These are phyloP conservation scores for Cephalopachus bancanus DNA, from an alignment of 2,797 vertebrate genomes.

Conservation along the genomic window DNA sequence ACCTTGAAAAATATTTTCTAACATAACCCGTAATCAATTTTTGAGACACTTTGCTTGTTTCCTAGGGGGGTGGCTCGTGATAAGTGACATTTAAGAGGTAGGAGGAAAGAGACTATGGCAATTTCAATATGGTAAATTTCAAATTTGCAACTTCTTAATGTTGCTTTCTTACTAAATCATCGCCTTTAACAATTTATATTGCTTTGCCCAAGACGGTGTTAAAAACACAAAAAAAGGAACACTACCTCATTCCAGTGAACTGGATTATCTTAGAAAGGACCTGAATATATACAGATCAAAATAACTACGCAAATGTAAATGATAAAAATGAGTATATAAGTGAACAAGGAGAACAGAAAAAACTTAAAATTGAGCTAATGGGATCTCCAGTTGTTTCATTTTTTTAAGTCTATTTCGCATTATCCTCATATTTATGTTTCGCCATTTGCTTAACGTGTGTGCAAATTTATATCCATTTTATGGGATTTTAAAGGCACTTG, in stretches of 20 bases:
- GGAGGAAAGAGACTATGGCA: not conserved
- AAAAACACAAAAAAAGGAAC: not conserved
- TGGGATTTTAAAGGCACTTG: not conserved
- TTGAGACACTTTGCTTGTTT: not conserved
- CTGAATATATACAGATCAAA: not conserved
- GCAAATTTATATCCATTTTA: not conserved
- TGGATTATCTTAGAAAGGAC: not conserved
- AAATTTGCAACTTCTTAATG: not conserved
- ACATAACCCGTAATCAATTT: not conserved
- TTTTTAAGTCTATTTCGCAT: not conserved
- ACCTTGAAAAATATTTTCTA: not conserved
- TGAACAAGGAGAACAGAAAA: not conserved
- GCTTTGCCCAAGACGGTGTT: not conserved
- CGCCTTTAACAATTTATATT: not conserved
- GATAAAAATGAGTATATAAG: not conserved
- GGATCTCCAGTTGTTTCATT: not conserved
- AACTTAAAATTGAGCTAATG: not conserved
- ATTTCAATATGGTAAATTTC: not conserved
- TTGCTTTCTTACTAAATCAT: not conserved
- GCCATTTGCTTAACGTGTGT: not conserved
- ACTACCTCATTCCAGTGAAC: not conserved
- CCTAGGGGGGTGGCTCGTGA: not conserved
- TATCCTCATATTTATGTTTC: not conserved
- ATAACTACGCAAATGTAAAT: not conserved
- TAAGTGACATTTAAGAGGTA: not conserved